Percentiles rank a stretch among this genome's conserved stretches.
phyloP scores from a whole-genome alignment of 2,113 vertebrate genomes.

The Abramis brama region DNA sequence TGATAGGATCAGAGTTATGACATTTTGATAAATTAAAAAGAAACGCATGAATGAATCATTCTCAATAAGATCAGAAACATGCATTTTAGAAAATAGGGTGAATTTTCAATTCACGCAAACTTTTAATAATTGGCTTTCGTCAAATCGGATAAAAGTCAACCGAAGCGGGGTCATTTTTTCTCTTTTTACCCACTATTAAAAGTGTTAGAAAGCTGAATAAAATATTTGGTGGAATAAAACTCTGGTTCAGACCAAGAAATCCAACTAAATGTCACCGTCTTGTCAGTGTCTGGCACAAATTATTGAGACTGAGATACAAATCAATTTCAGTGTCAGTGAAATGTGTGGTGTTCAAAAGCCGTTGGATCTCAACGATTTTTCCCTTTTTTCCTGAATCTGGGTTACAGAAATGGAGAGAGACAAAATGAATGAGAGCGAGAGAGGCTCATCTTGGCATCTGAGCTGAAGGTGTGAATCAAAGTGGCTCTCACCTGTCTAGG shows the following conservation, averaged over 20 bases:
- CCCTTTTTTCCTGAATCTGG: constrained; percentile 14
- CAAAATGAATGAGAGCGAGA: neutral
- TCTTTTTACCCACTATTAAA: neutral
- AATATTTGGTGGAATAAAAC: neutral
- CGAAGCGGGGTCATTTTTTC: too few species aligned
- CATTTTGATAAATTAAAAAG: neutral
- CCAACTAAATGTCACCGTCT: neutral
- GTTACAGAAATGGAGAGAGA: constrained; percentile 1
- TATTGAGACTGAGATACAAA: neutral
- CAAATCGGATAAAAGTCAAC: too few species aligned
- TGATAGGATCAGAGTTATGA: neutral
- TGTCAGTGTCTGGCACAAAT: neutral
- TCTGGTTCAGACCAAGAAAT: neutral
- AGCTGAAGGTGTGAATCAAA: constrained; percentile 10
- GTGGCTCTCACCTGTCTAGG: neutral
- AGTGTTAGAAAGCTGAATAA: neutral
- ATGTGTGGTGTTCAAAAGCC: constrained; percentile 2
- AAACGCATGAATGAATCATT: neutral
- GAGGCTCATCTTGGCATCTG: neutral
- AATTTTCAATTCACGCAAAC: neutral
- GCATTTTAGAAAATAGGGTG: neutral
- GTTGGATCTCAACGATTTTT: neutral
- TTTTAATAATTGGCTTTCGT: neutral
- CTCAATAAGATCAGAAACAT: neutral
- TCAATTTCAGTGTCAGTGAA: neutral